A percentile compares a stretch with the other conserved stretches of the same genome.
These are phyloP conservation scores for Uria lomvia DNA, from an alignment of 2,113 vertebrate species.

Conservation along the genomic window DNA sequence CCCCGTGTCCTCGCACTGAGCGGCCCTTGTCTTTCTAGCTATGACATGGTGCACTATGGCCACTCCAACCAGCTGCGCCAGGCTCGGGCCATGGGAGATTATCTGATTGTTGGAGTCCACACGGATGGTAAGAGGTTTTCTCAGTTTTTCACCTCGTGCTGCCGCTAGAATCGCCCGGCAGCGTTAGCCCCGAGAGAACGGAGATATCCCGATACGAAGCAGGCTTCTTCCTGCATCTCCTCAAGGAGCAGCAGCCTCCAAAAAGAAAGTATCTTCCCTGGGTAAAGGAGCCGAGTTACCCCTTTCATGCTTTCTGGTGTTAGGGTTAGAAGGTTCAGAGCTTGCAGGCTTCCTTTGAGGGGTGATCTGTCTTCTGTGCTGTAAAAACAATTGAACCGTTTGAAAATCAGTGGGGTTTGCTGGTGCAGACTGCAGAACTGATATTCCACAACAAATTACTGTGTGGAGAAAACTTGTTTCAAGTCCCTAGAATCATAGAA, in stretches of 20 bases:
- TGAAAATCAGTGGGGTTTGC: background rate
- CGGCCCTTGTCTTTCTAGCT: slow-evolving; percentile 73
- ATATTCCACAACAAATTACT: accelerated
- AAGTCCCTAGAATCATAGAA: background rate
- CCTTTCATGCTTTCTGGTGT: accelerated
- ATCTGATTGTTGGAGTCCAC: slow-evolving; percentile 94
- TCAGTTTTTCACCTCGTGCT: background rate
- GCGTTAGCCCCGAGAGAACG: accelerated
- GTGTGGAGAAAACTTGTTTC: background rate
- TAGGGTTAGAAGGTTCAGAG: background rate
- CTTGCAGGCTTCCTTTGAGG: background rate
- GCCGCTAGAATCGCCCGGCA: background rate
- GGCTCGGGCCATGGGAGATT: slow-evolving; percentile 94
- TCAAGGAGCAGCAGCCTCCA: background rate
- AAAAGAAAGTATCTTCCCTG: background rate
- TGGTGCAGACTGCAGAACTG: background rate
- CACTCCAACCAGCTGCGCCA: slow-evolving; percentile 98
- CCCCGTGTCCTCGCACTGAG: background rate
- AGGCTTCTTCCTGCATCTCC: background rate
- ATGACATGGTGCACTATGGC: slow-evolving; percentile 98
- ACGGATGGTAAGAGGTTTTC: slow-evolving; percentile 84
- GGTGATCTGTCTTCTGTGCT: background rate
- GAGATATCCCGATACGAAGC: accelerated
- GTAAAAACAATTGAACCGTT: background rate
- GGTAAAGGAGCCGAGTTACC: background rate